Evolutionary conservation across 2,797 vertebrate genomes (phyloP).

Genomic region (Tauraco hartlaubi): DNA sequence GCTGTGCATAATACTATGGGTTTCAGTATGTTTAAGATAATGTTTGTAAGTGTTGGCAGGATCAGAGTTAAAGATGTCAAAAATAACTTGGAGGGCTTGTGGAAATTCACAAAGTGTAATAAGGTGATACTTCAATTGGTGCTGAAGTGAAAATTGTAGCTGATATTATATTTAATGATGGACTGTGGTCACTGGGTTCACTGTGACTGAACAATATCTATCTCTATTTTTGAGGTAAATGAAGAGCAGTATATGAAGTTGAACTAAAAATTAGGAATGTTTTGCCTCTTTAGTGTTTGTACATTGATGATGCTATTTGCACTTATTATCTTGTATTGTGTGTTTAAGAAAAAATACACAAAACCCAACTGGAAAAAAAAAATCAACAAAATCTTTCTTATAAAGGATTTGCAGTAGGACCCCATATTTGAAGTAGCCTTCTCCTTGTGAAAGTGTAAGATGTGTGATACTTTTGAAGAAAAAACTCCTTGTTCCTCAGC

Average conservation of each 20-base stretch:
- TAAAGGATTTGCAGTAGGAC: neutral
- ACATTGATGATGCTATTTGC: neutral
- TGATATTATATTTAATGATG: constrained; percentile 54
- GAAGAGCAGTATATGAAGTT: neutral
- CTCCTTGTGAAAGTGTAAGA: neutral
- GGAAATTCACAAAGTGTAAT: constrained; percentile 67
- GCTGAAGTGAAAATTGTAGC: constrained; percentile 47
- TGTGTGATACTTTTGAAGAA: neutral
- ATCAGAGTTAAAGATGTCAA: constrained; percentile 56
- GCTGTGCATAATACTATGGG: neutral
- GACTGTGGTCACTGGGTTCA: constrained; percentile 50
- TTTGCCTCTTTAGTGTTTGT: neutral
- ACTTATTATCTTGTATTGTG: neutral
- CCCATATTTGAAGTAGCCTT: constrained; percentile 16
- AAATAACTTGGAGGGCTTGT: constrained; percentile 70
- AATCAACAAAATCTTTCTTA: neutral
- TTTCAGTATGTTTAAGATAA: constrained; percentile 40
- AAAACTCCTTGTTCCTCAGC: neutral
- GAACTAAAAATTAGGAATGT: constrained; percentile 9
- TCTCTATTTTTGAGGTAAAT: constrained; percentile 32
- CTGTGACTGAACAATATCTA: constrained; percentile 24
- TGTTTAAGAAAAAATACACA: neutral
- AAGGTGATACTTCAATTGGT: constrained; percentile 61
- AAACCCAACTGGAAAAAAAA: neutral
- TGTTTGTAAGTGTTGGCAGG: constrained; percentile 53